Conservation (phyloP, 2,888 invertebrate species). For the Linnaemya vulpina region DNA sequence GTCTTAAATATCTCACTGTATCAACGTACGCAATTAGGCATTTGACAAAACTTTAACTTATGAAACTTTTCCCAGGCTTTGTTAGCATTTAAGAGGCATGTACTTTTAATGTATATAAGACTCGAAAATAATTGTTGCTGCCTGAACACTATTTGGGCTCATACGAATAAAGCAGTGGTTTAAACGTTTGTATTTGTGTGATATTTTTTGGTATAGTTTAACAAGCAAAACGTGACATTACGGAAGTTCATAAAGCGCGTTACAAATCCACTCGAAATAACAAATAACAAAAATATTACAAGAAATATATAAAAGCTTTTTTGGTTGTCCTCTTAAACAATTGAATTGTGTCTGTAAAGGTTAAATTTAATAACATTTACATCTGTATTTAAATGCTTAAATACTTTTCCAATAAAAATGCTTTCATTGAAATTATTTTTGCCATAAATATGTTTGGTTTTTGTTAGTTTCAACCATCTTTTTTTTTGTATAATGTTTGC, state of each 20-base stretch:
- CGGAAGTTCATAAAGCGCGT: slow-evolving; percentile 69
- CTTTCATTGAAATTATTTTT: slow-evolving; percentile 28
- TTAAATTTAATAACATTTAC: background rate
- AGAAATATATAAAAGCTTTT: slow-evolving; percentile 38
- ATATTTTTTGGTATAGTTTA: slow-evolving; percentile 65
- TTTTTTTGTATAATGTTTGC: no score
- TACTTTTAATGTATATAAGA: background rate
- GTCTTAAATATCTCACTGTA: slow-evolving; percentile 8
- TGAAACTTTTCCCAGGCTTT: slow-evolving; percentile 11
- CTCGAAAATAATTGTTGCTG: slow-evolving; percentile 29
- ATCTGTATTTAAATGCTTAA: slow-evolving; percentile 12
- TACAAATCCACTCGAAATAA: slow-evolving; percentile 65
- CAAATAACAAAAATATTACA: slow-evolving; percentile 39
- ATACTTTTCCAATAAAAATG: background rate
- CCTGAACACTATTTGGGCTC: slow-evolving; percentile 25
- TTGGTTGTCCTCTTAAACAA: slow-evolving; percentile 52
- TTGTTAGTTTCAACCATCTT: slow-evolving; percentile 33
- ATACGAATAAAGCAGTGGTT: background rate
- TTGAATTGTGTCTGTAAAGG: background rate
- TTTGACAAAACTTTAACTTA: slow-evolving; percentile 60
- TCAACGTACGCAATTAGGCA: slow-evolving; percentile 54
- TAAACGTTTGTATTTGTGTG: slow-evolving; percentile 50
- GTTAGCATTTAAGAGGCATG: slow-evolving; percentile 5
- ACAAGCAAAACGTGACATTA: slow-evolving; percentile 72
- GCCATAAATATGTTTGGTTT: slow-evolving; percentile 31